Percentiles rank a stretch among this genome's conserved stretches.
Conservation (phyloP, 2,797 vertebrate genomes). For the Pseudocheirus occidentalis region DNA sequence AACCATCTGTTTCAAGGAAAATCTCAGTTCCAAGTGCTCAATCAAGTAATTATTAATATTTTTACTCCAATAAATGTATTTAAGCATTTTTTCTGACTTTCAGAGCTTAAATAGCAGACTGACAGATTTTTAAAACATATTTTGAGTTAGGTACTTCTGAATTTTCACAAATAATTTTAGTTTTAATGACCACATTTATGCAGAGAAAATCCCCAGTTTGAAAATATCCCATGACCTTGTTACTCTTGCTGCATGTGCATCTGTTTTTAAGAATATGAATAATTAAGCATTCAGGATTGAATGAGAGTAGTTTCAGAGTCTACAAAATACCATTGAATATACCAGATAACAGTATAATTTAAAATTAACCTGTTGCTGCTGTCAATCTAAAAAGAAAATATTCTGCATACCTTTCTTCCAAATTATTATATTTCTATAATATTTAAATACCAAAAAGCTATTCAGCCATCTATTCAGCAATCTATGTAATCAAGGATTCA, state of each 20-base stretch:
- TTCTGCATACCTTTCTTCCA: background rate
- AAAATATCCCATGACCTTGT: conserved; percentile 38
- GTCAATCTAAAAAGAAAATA: background rate
- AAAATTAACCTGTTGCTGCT: background rate
- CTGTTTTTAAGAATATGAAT: conserved; percentile 27
- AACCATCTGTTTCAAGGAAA: conserved; percentile 12
- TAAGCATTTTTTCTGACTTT: background rate
- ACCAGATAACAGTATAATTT: background rate
- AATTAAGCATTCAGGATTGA: background rate
- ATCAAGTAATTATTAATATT: conserved; percentile 45
- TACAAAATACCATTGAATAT: background rate
- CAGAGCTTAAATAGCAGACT: background rate
- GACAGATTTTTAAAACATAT: conserved; percentile 13
- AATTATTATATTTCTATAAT: background rate
- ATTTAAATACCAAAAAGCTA: background rate
- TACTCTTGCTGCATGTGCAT: conserved; percentile 10
- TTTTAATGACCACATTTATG: conserved; percentile 26
- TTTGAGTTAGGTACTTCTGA: conserved; percentile 14
- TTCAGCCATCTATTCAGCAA: background rate
- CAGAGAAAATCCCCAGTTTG: conserved; percentile 27
- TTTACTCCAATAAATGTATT: conserved; percentile 1
- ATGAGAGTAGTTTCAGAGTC: background rate
- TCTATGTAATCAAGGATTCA: background rate
- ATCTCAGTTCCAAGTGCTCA: conserved; percentile 14
- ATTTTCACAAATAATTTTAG: conserved; percentile 2